Conservation (phyloP, 1,140 invertebrate species). For the Penaeus chinensis region DNA sequence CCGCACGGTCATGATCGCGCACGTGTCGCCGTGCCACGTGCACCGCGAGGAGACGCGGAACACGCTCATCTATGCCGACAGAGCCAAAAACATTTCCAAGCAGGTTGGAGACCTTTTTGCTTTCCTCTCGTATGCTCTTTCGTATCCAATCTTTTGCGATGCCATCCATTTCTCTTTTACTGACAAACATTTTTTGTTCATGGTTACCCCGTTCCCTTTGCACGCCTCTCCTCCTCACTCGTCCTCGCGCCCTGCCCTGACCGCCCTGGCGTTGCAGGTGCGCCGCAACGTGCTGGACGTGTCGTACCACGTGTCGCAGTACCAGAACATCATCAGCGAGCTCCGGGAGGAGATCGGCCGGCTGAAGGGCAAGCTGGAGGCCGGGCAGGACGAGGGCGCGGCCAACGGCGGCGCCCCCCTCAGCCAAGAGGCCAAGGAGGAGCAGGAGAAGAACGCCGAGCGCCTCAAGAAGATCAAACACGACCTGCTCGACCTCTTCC, state of each 20-base stretch:
- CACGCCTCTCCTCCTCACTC: not conserved
- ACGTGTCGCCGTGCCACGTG: constrained; percentile 83
- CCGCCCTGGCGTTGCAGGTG: constrained; percentile 2
- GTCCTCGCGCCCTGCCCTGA: not conserved
- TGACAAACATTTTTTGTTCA: not conserved
- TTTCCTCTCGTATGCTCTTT: constrained; percentile 27
- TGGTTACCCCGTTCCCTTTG: no score
- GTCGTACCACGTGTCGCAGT: constrained; percentile 84
- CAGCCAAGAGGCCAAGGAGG: constrained; percentile 70
- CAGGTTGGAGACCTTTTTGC: constrained; percentile 68
- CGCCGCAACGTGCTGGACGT: constrained; percentile 81
- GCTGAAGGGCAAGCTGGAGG: constrained; percentile 82
- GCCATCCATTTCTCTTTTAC: not conserved
- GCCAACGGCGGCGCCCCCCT: constrained; percentile 62
- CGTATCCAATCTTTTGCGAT: not conserved
- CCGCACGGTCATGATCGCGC: constrained; percentile 94
- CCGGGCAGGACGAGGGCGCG: constrained; percentile 69
- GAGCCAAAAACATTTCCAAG: constrained; percentile 87
- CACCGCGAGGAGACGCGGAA: constrained; percentile 92
- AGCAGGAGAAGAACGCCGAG: constrained; percentile 63
- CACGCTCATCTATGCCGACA: constrained; percentile 92
- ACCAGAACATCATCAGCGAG: constrained; percentile 83
- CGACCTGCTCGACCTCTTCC: constrained; percentile 86
- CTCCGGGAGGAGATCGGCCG: constrained; percentile 85
- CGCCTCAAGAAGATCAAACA: constrained; percentile 69